Conservation (phyloP, 2,888 invertebrate species). For the Archips xylosteana region DNA sequence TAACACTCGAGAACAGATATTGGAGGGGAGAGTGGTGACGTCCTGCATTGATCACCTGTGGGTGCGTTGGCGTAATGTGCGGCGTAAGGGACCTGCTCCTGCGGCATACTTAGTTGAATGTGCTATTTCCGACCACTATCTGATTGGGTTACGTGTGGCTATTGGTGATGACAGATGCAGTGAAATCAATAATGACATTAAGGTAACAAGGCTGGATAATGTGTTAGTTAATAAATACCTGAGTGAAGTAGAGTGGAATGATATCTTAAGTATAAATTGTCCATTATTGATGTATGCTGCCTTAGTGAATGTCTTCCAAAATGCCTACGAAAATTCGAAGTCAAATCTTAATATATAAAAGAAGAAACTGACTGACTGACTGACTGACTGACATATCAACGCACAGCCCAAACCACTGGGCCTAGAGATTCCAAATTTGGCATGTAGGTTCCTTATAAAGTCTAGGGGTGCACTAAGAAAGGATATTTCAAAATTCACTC, state of each 20-base stretch:
- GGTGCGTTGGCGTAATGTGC: conserved; percentile 28
- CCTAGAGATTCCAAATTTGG: too few relatives aligned
- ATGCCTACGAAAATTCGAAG: too few relatives aligned
- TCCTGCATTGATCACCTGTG: conserved; percentile 41
- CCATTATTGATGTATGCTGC: conserved; percentile 23
- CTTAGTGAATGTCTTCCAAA: too few relatives aligned
- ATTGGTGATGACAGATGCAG: neutral
- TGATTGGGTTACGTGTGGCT: conserved; percentile 26
- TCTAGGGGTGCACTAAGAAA: too few relatives aligned
- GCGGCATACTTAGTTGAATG: conserved; percentile 25
- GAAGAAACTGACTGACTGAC: too few relatives aligned
- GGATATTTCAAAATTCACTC: too few relatives aligned
- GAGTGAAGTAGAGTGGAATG: conserved; percentile 12
- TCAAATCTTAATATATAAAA: too few relatives aligned
- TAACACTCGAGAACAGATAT: conserved; percentile 35
- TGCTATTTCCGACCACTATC: conserved; percentile 36
- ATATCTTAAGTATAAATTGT: neutral
- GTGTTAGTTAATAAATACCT: conserved; percentile 9
- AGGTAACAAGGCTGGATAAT: neutral
- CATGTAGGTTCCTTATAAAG: too few relatives aligned
- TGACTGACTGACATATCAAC: too few relatives aligned
- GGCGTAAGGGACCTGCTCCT: neutral
- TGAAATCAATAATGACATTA: neutral
- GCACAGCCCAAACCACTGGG: too few relatives aligned
- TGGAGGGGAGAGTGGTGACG: conserved; percentile 29